Percentiles rank a stretch among this genome's conserved stretches.
phyloP scores from a whole-genome alignment of 2,113 vertebrate genomes.

The Loxodonta africana region DNA sequence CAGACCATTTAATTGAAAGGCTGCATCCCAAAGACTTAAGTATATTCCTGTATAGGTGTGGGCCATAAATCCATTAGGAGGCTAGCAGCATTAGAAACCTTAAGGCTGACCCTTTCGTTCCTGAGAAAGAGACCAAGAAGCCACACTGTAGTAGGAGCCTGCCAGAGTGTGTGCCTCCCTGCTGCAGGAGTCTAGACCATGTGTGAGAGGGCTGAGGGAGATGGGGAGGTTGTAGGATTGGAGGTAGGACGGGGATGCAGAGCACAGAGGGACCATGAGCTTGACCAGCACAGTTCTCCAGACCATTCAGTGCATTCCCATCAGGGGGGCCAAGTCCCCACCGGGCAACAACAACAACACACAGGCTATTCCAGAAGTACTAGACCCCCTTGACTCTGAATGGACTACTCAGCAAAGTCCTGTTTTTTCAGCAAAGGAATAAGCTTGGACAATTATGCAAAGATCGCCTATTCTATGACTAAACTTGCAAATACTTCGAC shows the following conservation, averaged over 20 bases:
- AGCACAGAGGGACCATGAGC: neutral
- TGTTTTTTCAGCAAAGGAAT: neutral
- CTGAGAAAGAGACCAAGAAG: neutral
- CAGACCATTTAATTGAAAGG: slow-evolving; percentile 32
- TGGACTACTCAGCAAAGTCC: slow-evolving; percentile 24
- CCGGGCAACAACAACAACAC: neutral
- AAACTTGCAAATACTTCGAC: slow-evolving; percentile 44
- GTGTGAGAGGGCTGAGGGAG: neutral
- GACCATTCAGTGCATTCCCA: neutral
- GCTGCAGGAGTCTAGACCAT: neutral
- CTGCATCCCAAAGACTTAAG: slow-evolving; percentile 6
- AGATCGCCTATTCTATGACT: slow-evolving; percentile 59
- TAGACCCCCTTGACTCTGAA: neutral
- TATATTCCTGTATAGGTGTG: neutral
- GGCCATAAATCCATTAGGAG: neutral
- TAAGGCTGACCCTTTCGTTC: neutral
- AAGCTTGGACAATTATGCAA: neutral
- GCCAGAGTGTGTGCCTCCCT: neutral
- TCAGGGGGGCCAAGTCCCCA: neutral
- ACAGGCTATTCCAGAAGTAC: neutral
- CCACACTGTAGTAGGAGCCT: neutral
- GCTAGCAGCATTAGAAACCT: neutral
- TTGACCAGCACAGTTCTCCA: neutral
- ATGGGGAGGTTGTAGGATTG: neutral
- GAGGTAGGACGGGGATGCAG: neutral